Percentiles rank a stretch among this genome's conserved stretches.
These are phyloP conservation scores for Galaxea fascicularis DNA, from an alignment of 92 coral and sea anemone species.

Conservation along the genomic window DNA sequence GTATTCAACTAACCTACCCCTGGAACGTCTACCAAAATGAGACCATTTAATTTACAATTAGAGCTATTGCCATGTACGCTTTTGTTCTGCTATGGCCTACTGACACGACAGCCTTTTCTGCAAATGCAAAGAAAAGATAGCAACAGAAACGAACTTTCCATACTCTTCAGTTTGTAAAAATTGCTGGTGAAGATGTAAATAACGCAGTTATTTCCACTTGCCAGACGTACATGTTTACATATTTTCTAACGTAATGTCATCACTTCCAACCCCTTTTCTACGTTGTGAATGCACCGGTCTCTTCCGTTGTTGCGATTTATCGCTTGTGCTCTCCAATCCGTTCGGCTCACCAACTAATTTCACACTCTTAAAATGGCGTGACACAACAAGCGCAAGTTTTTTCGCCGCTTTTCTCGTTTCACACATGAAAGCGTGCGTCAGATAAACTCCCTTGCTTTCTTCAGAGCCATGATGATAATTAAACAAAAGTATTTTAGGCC, in stretches of 20 bases:
- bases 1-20: too few species aligned
- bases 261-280: not conserved
- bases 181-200: too few species aligned
- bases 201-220: too few species aligned
- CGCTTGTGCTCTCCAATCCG: not conserved
- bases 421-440: constrained; percentile 77
- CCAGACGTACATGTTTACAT: not conserved
- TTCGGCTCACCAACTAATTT: not conserved
- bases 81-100: too few species aligned
- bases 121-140: too few species aligned
- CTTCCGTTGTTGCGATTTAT: not conserved
- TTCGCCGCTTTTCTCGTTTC: constrained; percentile 61
- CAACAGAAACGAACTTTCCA: too few species aligned
- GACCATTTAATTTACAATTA: too few species aligned
- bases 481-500: constrained; percentile 76
- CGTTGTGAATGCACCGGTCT: not conserved
- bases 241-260: constrained; percentile 11
- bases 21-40: too few species aligned
- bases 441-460: constrained; percentile 52
- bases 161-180: too few species aligned
- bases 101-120: too few species aligned
- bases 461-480: constrained; percentile 66
- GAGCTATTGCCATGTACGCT: too few species aligned
- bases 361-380: constrained; percentile 46
- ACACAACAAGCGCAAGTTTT: constrained; percentile 61